Evolutionary conservation across 1,140 invertebrate genomes (phyloP), one percentile per base, ranked within the genome.

Genomic region (Dermatophagoides farinae): DNA sequence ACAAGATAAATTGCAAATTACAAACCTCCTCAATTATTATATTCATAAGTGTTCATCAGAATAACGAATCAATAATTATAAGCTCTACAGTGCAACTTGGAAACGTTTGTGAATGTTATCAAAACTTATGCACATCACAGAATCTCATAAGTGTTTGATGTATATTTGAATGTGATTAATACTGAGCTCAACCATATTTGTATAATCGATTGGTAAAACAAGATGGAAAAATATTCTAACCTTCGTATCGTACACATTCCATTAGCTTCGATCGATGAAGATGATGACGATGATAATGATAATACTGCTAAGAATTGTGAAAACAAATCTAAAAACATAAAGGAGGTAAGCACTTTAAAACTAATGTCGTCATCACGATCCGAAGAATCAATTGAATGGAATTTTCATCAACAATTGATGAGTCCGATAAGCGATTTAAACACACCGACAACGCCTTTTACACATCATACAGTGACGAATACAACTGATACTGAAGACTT

Each of bases 211-310:
- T 44, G 43, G 2, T 44, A 5, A 20, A 25, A 50, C 12, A 50
- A 12, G 12, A 50, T 50, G 47, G 47, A 50, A 18, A 22, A 18
- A 12, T 5, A 6, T 25, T 25, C 47, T n/a, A 53, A 38, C 14
- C 5, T 55, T 37, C 53, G 4, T 31, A 8, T 8, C 31, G 31
- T 31, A 31, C 2, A 31, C 8, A 31, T 31, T 18, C 53, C 53
- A 39, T 40, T 55, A 6, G 53, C 53, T n/a, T 55, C 53, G 14
- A 55, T 55, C 1, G 53, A 55, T 44, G 53, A 55, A 25, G 25
- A 14, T 20, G 53, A 38, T 23, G 53, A 55, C 39, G 53, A 38
- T n/a, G 18, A 23, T 55, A 20, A 14, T n/a, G 37, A 14, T 53
- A 6, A 5, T n/a, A 5, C 2, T 31, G 14, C 4, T 14, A 38